Conservation (phyloP, 2,113 vertebrate genomes). For the Hydropotes inermis region DNA sequence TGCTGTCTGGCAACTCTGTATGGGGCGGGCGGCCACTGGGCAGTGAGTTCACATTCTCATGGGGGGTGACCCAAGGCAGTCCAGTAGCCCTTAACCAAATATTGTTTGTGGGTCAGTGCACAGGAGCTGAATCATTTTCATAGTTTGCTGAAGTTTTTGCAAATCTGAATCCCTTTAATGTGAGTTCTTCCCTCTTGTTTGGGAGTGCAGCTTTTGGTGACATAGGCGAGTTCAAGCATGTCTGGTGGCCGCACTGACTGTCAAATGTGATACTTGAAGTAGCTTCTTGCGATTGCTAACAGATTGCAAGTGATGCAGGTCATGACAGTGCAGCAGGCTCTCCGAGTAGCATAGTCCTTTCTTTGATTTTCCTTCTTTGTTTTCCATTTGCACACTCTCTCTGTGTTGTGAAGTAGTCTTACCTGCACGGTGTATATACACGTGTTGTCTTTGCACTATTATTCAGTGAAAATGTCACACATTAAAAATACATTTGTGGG, state of each 20-base stretch:
- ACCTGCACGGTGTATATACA: not conserved
- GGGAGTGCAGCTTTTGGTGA: not conserved
- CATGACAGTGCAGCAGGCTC: not conserved
- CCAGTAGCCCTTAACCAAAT: not conserved
- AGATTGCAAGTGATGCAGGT: not conserved
- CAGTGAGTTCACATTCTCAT: not conserved
- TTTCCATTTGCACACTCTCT: not conserved
- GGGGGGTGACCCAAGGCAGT: not conserved
- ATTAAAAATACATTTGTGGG: not conserved
- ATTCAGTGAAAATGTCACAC: slow-evolving; percentile 15
- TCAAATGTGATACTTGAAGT: not conserved
- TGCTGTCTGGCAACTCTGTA: no score
- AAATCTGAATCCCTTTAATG: not conserved
- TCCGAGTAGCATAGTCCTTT: not conserved
- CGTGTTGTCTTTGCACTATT: not conserved
- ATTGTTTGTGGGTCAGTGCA: not conserved
- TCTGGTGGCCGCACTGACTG: not conserved
- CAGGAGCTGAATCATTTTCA: not conserved
- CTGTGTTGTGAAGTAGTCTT: not conserved
- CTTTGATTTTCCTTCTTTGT: not conserved
- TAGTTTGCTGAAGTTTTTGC: not conserved
- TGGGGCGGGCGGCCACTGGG: accelerated
- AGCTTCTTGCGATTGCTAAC: not conserved
- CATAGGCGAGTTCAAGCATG: not conserved
- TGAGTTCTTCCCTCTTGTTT: not conserved